A percentile compares a stretch with the other conserved stretches of the same genome.
These are phyloP conservation scores for Champsocephalus gunnari DNA, from an alignment of 2,797 vertebrate genomes.

Conservation along the genomic window DNA sequence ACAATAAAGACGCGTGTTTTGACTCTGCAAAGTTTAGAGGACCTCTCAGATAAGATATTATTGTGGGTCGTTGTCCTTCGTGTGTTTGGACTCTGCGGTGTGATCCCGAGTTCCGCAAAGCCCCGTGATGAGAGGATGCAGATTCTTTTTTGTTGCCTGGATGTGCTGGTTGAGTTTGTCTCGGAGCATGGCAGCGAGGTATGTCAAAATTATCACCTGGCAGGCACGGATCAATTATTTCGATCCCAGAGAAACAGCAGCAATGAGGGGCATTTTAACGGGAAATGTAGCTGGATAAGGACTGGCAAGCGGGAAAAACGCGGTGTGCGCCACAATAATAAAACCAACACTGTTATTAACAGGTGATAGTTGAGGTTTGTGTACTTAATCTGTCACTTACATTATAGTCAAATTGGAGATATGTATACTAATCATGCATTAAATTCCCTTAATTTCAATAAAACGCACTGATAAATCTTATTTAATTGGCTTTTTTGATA, in stretches of 20 bases:
- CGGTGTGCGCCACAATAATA: slow-evolving; percentile 14
- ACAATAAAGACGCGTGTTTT: neutral
- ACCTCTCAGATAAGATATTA: neutral
- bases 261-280: slow-evolving; percentile 7
- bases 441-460: neutral
- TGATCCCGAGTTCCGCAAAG: slow-evolving; percentile 17
- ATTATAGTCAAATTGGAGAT: neutral
- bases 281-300: no score
- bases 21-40: slow-evolving; percentile 44
- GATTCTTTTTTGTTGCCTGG: slow-evolving; percentile 8
- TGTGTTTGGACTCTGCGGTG: slow-evolving; percentile 3
- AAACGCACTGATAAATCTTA: neutral
- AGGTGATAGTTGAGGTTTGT: neutral
- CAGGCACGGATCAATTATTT: slow-evolving; percentile 19
- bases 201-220: slow-evolving; percentile 13
- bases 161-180: slow-evolving; percentile 35
- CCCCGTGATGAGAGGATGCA: slow-evolving; percentile 36
- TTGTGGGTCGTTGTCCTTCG: no score
- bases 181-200: slow-evolving; percentile 15
- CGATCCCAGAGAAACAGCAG: slow-evolving; percentile 22
- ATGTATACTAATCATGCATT: neutral
- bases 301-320: neutral
- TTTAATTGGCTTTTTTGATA: slow-evolving; percentile 11
- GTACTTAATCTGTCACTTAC: neutral
- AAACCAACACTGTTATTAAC: neutral